Evolutionary conservation across 2,113 vertebrate genomes (phyloP).

Genomic region (Megaceryle maxima): DNA sequence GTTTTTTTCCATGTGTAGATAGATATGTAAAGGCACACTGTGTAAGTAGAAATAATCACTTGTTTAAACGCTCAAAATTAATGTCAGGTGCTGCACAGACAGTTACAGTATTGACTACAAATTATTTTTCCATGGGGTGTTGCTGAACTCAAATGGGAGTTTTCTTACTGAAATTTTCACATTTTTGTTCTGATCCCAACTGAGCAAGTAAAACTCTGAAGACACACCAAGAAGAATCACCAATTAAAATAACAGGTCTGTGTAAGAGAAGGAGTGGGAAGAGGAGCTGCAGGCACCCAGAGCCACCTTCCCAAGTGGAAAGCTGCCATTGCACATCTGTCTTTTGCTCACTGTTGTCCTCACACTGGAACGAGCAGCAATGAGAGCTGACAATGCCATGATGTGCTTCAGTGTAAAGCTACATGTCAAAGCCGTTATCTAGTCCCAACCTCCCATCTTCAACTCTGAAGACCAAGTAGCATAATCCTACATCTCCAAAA

Average conservation of each 20-base stretch:
- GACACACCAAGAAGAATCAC: too few species aligned
- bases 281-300: background rate
- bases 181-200: background rate
- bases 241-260: background rate
- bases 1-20: background rate
- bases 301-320: fast-evolving
- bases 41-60: background rate
- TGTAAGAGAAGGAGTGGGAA: background rate
- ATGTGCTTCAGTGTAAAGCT: background rate
- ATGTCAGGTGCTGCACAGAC: background rate
- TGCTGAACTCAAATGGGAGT: background rate
- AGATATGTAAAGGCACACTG: background rate
- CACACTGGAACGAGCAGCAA: fast-evolving
- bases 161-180: background rate
- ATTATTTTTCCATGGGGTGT: background rate
- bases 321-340: fast-evolving
- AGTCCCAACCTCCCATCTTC: background rate
- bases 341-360: background rate
- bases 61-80: background rate
- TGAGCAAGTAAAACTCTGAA: background rate
- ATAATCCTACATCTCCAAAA: background rate
- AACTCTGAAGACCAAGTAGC: background rate
- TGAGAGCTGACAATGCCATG: fast-evolving
- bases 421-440: too few species aligned
- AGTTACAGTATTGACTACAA: background rate